Conservation (phyloP, 1,140 invertebrate species). For the Drosophila arawakana region DNA sequence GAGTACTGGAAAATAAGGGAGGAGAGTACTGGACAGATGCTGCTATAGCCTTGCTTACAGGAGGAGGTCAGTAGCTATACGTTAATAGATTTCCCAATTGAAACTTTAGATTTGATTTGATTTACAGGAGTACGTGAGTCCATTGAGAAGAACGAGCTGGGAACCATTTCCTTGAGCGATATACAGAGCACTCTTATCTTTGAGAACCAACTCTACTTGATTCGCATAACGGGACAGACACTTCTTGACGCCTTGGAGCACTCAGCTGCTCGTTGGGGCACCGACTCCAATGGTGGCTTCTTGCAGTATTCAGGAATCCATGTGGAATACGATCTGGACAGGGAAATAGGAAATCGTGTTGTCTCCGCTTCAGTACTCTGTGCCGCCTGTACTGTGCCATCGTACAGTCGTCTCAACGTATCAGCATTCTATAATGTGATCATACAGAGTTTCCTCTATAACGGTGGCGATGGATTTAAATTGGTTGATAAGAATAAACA, state of each 20-base stretch:
- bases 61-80: constrained; percentile 85
- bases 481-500: constrained; percentile 30
- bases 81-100: neutral
- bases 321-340: constrained; percentile 85
- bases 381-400: constrained; percentile 85
- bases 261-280: constrained; percentile 85
- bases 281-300: constrained; percentile 86
- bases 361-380: constrained; percentile 85
- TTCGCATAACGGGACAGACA: constrained; percentile 85
- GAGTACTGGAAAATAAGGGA: constrained; percentile 85
- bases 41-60: constrained; percentile 90
- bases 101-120: neutral
- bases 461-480: constrained; percentile 62
- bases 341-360: constrained; percentile 85
- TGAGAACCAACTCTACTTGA: constrained; percentile 85
- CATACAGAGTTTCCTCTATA: constrained; percentile 64
- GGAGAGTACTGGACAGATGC: constrained; percentile 89
- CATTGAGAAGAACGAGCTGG: constrained; percentile 57
- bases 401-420: constrained; percentile 83
- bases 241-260: constrained; percentile 85
- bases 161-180: constrained; percentile 63
- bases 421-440: constrained; percentile 85
- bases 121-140: constrained; percentile 63
- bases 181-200: constrained; percentile 86
- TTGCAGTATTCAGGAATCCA: constrained; percentile 87